These are phyloP conservation scores for Saccopteryx leptura DNA, from an alignment of 2,113 vertebrate species.

Conservation along the genomic window DNA sequence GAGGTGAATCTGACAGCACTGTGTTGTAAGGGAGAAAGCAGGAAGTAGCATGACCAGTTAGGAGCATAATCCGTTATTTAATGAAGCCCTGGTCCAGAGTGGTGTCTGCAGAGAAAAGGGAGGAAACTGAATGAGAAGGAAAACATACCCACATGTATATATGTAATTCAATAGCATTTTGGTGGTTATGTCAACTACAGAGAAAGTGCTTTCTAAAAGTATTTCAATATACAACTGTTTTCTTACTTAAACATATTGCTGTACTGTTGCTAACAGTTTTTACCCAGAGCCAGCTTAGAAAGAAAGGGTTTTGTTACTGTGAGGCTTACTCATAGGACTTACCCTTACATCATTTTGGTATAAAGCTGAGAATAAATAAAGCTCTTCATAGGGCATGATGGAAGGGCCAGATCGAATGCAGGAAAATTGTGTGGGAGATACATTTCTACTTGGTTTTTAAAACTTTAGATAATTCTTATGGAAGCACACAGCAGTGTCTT, in stretches of 20 bases:
- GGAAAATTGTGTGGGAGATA: not conserved
- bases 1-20: not conserved
- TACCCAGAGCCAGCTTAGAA: not conserved
- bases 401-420: not conserved
- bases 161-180: not conserved
- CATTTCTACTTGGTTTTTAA: conserved; percentile 44
- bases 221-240: not conserved
- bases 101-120: not conserved
- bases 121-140: not conserved
- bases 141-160: not conserved
- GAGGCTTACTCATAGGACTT: conserved; percentile 40
- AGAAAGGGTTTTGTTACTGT: not conserved
- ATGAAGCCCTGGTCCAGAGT: not conserved
- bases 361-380: conserved; percentile 52
- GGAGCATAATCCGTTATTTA: not conserved
- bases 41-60: not conserved
- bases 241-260: not conserved
- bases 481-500: conserved; percentile 14
- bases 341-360: conserved; percentile 38
- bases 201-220: not conserved
- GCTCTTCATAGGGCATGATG: not conserved
- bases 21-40: not conserved
- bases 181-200: not conserved
- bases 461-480: not conserved
- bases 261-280: not conserved